Evolutionary conservation across 2,797 vertebrate genomes (phyloP).

Genomic region (Tangara arthus): DNA sequence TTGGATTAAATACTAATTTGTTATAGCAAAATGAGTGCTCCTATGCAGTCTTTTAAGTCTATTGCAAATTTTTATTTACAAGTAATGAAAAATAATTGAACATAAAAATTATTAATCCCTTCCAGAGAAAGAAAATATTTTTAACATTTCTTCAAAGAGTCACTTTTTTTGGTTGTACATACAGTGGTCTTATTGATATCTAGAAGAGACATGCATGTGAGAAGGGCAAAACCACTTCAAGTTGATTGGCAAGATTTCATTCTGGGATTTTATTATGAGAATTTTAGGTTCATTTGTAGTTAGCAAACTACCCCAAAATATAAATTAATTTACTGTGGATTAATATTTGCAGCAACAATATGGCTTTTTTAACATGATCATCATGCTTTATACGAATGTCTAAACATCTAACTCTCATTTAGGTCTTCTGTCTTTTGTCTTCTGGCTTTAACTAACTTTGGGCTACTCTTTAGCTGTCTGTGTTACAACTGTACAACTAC

Average conservation of each 20-base stretch:
- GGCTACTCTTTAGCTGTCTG: neutral
- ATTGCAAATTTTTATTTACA: neutral
- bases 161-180: fast-evolving
- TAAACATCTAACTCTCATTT: neutral
- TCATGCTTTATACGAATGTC: neutral
- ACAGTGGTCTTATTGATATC: neutral
- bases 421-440: neutral
- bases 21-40: neutral
- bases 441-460: neutral
- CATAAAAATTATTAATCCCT: neutral
- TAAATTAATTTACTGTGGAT: neutral
- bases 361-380: neutral
- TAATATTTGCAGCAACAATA: neutral
- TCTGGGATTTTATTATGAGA: neutral
- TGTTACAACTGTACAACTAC: neutral
- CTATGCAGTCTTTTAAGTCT: neutral
- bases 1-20: neutral
- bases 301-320: neutral
- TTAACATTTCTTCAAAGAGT: neutral
- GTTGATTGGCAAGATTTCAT: neutral
- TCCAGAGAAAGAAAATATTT: neutral
- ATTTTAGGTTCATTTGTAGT: neutral
- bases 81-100: neutral
- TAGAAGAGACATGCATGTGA: neutral
- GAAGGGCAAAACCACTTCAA: neutral